A percentile compares a stretch with the other conserved stretches of the same genome.
Conservation (phyloP, 2,888 invertebrate species). For the Pseudeuparius sepicola region DNA sequence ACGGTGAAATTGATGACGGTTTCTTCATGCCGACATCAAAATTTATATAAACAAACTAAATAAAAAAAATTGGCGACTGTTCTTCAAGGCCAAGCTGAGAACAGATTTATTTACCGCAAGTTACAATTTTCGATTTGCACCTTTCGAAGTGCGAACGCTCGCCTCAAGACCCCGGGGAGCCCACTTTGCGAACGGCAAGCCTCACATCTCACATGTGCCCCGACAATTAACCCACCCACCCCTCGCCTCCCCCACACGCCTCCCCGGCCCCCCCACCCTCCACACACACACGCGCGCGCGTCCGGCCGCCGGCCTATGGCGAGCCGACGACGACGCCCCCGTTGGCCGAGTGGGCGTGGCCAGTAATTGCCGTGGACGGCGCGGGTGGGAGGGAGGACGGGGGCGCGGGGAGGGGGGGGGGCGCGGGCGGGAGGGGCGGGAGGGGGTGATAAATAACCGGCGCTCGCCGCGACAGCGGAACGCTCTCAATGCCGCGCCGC, state of each 20-base stretch:
- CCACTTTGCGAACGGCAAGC: neutral
- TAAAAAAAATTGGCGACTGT: no score
- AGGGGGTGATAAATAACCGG: conserved; percentile 39
- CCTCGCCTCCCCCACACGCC: conserved; percentile 40
- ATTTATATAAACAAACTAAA: no score
- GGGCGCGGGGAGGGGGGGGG: conserved; percentile 12
- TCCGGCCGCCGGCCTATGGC: conserved; percentile 37
- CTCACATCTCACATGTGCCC: conserved; percentile 5
- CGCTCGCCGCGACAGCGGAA: conserved; percentile 39
- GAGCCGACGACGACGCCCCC: conserved; percentile 34
- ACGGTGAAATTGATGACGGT: no score
- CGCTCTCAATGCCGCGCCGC: conserved; percentile 41
- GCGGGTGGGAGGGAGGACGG: neutral
- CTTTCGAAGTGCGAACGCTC: no score
- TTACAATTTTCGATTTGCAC: no score
- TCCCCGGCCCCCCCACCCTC: conserved; percentile 33
- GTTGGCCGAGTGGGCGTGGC: conserved; percentile 40
- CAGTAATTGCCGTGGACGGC: conserved; percentile 41
- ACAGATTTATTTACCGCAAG: no score
- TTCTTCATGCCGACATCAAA: no score
- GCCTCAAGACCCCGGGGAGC: no score
- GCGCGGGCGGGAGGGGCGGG: conserved; percentile 13
- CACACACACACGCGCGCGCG: conserved; percentile 28
- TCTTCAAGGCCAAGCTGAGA: no score
- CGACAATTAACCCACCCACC: conserved; percentile 16